Evolutionary conservation across 1,140 invertebrate genomes (phyloP).

Genomic region (Bombus sylvicola): DNA sequence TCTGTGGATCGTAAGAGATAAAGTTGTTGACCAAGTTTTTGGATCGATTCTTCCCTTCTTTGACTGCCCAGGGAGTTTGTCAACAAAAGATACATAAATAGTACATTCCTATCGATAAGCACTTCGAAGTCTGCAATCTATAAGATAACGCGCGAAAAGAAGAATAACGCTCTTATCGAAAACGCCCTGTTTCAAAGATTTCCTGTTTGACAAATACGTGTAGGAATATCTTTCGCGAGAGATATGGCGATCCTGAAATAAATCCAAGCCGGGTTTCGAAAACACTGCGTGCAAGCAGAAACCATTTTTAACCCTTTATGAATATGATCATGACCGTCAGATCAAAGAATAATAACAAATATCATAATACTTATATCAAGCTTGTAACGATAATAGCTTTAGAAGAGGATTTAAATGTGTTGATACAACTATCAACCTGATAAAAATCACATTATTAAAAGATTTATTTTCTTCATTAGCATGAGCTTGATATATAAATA

Average conservation of each 20-base stretch:
- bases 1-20: conserved; percentile 27
- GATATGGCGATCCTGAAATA: neutral
- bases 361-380: no score
- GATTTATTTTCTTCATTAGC: no score
- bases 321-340: no score
- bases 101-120: neutral
- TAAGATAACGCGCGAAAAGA: neutral
- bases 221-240: neutral
- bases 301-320: neutral
- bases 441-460: no score
- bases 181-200: neutral
- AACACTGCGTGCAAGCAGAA: neutral
- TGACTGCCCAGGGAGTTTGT: neutral
- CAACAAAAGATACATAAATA: conserved; percentile 22
- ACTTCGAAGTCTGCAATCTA: neutral
- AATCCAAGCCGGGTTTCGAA: neutral
- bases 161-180: neutral
- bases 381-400: no score
- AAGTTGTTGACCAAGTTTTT: conserved; percentile 35
- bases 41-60: neutral
- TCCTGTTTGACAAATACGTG: neutral
- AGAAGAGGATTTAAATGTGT: no score
- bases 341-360: no score
- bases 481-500: no score
- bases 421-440: no score